Conservation (phyloP, 2,797 vertebrate species). For the Bucorvus abyssinicus region DNA sequence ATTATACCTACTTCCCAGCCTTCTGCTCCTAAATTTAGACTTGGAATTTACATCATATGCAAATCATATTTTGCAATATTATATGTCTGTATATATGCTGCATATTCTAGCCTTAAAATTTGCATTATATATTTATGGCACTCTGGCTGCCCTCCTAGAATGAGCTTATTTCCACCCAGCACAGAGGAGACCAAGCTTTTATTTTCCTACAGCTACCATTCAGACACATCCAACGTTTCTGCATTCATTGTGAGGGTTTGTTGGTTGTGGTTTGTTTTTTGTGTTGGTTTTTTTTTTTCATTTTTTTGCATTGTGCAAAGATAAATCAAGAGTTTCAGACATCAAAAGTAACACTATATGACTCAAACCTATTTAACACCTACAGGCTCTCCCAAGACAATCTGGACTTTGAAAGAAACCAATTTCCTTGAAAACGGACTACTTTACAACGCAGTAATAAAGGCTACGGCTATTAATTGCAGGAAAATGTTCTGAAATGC, state of each 20-base stretch:
- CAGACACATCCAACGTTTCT: not conserved
- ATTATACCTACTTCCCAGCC: not conserved
- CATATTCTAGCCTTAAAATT: not conserved
- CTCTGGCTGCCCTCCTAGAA: not conserved
- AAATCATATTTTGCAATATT: not conserved
- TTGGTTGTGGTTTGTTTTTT: too few species aligned
- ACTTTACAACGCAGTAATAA: constrained; percentile 10
- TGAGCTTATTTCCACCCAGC: not conserved
- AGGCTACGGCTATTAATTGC: not conserved
- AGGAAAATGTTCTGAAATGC: not conserved
- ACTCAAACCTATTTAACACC: not conserved
- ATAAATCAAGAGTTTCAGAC: not conserved
- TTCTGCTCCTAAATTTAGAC: not conserved
- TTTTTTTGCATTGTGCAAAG: not conserved
- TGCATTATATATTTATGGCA: not conserved
- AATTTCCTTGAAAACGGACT: not conserved
- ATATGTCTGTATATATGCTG: not conserved
- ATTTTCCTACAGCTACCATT: not conserved
- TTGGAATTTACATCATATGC: not conserved
- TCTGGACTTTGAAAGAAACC: not conserved
- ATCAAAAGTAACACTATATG: not conserved
- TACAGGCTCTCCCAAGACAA: not conserved
- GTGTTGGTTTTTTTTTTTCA: not conserved
- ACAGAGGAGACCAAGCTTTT: not conserved
- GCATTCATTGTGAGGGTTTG: not conserved